Evolutionary conservation across 2,797 vertebrate genomes (phyloP).

Genomic region (Cirrhinus molitorella): DNA sequence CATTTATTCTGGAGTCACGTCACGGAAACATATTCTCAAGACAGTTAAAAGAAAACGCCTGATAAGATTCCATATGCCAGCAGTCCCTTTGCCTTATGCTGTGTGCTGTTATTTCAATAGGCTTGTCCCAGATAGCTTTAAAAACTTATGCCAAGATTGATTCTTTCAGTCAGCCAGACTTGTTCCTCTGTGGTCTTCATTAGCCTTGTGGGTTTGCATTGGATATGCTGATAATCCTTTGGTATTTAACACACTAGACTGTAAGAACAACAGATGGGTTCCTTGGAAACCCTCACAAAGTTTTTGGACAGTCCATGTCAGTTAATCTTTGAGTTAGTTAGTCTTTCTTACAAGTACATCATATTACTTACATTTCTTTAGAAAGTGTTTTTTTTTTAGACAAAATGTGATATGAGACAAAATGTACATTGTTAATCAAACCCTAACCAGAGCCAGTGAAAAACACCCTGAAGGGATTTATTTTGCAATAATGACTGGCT

Average conservation of each 20-base stretch:
- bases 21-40: constrained; percentile 7
- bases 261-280: constrained; percentile 6
- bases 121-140: neutral
- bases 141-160: neutral
- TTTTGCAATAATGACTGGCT: neutral
- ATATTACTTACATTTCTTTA: neutral
- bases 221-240: neutral
- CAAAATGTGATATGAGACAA: neutral
- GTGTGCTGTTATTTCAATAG: neutral
- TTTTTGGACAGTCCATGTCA: constrained; percentile 3
- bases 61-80: neutral
- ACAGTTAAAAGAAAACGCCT: constrained; percentile 2
- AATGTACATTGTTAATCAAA: neutral
- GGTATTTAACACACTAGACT: constrained; percentile 1
- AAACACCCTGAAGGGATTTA: neutral
- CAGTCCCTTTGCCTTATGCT: neutral
- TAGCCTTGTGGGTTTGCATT: constrained; percentile 25
- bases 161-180: neutral
- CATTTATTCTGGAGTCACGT: neutral
- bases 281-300: neutral
- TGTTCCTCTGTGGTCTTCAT: constrained; percentile 12
- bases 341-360: neutral
- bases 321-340: neutral
- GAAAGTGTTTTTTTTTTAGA: neutral
- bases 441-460: neutral